These are phyloP conservation scores for Thomomys bottae DNA, from an alignment of 2,113 vertebrate species.

Conservation along the genomic window DNA sequence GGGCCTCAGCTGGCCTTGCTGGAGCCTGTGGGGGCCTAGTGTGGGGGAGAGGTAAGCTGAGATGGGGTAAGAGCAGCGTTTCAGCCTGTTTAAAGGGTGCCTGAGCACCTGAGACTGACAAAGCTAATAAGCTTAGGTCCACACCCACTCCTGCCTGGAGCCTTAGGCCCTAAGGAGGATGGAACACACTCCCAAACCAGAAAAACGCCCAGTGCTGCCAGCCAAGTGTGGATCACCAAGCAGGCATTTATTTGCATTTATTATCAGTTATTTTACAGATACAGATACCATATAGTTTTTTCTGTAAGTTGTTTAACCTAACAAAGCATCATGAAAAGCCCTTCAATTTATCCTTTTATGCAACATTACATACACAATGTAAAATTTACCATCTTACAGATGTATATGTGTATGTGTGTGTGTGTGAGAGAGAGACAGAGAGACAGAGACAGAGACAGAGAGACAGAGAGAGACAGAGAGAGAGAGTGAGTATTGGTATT, in stretches of 20 bases:
- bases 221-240: not conserved
- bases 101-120: not conserved
- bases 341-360: not conserved
- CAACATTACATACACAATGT: not conserved
- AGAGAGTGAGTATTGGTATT: not conserved
- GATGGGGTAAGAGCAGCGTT: not conserved
- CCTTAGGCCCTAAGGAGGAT: not conserved
- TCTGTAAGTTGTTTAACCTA: not conserved
- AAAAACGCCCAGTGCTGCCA: not conserved
- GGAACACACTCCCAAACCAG: not conserved
- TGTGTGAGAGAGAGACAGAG: too few relatives aligned
- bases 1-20: not conserved
- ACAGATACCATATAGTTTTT: not conserved
- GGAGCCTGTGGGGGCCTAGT: not conserved
- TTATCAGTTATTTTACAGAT: not conserved
- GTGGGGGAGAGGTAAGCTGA: not conserved
- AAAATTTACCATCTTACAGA: not conserved
- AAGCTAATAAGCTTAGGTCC: not conserved
- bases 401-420: not conserved
- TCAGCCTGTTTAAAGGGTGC: not conserved
- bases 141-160: not conserved
- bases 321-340: not conserved
- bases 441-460: too few relatives aligned
- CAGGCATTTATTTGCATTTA: not conserved
- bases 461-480: too few relatives aligned